A percentile compares a stretch with the other conserved stretches of the same genome.
These are phyloP conservation scores for Hemiprocne comata DNA, from an alignment of 2,113 vertebrate genomes.

Conservation along the genomic window DNA sequence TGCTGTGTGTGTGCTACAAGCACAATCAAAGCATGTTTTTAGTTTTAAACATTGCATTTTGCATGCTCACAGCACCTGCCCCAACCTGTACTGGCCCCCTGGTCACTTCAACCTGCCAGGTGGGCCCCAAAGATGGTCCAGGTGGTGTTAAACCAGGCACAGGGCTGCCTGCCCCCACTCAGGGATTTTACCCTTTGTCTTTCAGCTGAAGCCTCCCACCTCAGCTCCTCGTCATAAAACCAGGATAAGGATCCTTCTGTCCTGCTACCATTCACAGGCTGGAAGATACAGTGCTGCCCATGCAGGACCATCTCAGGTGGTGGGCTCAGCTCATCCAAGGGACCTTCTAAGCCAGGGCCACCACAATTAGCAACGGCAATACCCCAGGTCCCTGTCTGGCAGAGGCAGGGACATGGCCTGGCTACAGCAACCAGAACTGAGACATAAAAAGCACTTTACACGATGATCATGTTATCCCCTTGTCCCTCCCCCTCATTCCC, in stretches of 20 bases:
- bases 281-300: neutral
- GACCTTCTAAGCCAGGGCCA: neutral
- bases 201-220: neutral
- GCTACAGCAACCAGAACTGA: neutral
- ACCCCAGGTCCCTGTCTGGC: neutral
- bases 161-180: neutral
- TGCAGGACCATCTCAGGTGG: neutral
- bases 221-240: neutral
- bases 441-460: slow-evolving; percentile 33
- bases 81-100: neutral
- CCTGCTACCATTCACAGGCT: neutral
- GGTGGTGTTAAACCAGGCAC: neutral
- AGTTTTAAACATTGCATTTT: neutral
- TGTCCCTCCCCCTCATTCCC: slow-evolving; percentile 20
- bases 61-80: neutral
- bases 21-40: neutral
- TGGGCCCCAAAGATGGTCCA: neutral
- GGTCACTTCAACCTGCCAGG: neutral
- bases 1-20: neutral
- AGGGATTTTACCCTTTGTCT: neutral
- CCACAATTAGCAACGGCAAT: fast-evolving
- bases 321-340: neutral
- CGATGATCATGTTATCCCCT: neutral
- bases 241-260: neutral
- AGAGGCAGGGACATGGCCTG: fast-evolving